phyloP scores from a whole-genome alignment of 2,113 vertebrate species.

The Prunella fulvescens region DNA sequence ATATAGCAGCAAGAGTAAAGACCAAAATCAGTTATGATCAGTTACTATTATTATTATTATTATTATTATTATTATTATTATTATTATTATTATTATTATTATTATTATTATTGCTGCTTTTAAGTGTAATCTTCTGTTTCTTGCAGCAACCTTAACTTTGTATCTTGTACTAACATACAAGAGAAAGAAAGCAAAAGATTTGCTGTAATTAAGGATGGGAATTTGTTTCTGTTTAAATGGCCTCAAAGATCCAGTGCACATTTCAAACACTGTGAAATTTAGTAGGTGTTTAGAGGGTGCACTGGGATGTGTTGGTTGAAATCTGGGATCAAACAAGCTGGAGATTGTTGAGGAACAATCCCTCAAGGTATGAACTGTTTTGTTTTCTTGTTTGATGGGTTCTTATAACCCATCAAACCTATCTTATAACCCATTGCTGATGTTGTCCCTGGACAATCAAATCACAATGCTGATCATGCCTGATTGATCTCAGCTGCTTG shows the following conservation, averaged over 20 bases:
- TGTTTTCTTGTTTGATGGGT: not conserved
- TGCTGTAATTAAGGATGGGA: not conserved
- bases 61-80: too few relatives aligned
- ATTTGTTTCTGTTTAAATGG: not conserved
- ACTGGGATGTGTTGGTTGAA: not conserved
- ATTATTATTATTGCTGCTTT: not conserved
- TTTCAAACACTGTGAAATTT: not conserved
- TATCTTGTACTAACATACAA: not conserved
- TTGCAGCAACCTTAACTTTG: not conserved
- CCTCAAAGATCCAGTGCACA: not conserved
- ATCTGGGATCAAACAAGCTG: not conserved
- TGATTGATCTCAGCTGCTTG: not conserved
- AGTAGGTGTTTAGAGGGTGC: not conserved
- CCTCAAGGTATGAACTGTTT: not conserved
- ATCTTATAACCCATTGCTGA: not conserved
- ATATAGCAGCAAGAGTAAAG: not conserved
- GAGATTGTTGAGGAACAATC: not conserved
- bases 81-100: too few relatives aligned
- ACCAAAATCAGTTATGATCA: not conserved
- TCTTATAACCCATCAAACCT: not conserved
- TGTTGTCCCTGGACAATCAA: not conserved
- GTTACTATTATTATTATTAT: not conserved
- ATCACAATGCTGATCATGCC: not conserved
- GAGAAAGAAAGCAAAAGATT: rapidly evolving
- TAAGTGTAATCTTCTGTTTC: not conserved